Evolutionary conservation across 2,797 vertebrate genomes (phyloP).

Genomic region (Psittacula derbiana): DNA sequence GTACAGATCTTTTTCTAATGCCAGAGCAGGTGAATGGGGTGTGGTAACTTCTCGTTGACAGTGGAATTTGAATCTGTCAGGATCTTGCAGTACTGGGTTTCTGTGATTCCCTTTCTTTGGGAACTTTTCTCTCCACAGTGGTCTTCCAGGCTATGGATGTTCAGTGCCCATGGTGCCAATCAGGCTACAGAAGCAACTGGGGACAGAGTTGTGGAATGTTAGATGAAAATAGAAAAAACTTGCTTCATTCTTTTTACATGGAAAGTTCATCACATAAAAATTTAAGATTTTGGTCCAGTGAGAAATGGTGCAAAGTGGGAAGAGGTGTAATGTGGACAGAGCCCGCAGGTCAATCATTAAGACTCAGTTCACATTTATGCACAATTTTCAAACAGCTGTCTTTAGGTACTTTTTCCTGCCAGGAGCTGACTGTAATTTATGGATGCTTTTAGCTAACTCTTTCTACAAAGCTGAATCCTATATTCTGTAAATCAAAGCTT

Average conservation of each 20-base stretch:
- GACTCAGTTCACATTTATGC: background rate
- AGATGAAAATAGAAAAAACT: background rate
- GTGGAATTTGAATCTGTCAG: background rate
- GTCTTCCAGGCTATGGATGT: background rate
- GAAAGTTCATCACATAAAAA: background rate
- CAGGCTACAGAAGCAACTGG: background rate
- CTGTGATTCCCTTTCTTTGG: background rate
- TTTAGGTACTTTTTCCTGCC: background rate
- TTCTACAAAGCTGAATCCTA: background rate
- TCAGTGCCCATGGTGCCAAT: accelerated
- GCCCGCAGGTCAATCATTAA: background rate
- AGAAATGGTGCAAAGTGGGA: background rate
- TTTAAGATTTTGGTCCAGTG: background rate
- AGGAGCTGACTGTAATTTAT: background rate
- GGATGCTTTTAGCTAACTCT: background rate
- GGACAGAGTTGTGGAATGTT: background rate
- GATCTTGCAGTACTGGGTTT: background rate
- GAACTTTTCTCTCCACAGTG: background rate
- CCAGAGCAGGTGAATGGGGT: background rate
- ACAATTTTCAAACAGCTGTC: background rate
- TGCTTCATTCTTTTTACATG: background rate
- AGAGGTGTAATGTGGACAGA: background rate
- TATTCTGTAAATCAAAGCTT: background rate
- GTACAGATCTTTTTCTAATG: background rate
- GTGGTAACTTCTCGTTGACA: background rate